Conservation (phyloP, 1,140 invertebrate species). For the Scaptomyza montana region DNA sequence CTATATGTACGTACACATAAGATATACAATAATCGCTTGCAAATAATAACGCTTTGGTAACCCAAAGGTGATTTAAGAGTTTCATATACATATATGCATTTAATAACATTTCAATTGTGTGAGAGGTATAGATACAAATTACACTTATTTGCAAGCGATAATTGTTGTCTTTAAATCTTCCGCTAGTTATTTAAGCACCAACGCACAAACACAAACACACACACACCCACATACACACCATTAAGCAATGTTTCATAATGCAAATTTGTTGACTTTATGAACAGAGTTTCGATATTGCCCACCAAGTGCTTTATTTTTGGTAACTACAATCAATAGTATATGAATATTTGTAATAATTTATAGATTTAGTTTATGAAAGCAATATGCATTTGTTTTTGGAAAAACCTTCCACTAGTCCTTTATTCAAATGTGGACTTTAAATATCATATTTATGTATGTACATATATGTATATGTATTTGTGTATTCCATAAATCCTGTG, state of each 20-base stretch:
- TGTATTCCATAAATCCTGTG: slow-evolving; percentile 32
- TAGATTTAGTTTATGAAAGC: slow-evolving; percentile 68
- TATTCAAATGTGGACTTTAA: slow-evolving; percentile 6
- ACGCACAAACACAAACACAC: slow-evolving; percentile 30
- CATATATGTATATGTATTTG: neutral
- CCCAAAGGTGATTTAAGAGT: too few relatives aligned
- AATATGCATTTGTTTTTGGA: slow-evolving; percentile 46
- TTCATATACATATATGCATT: neutral
- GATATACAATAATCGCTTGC: slow-evolving; percentile 2
- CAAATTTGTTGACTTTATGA: slow-evolving; percentile 22
- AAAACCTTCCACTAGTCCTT: neutral
- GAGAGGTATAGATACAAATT: too few relatives aligned
- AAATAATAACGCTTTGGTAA: neutral
- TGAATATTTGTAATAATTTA: slow-evolving; percentile 31
- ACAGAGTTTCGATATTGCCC: slow-evolving; percentile 34
- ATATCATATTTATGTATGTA: slow-evolving; percentile 1
- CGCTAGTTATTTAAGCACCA: slow-evolving; percentile 66
- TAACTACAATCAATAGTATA: slow-evolving; percentile 21
- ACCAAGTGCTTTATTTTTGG: slow-evolving; percentile 62
- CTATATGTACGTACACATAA: neutral
- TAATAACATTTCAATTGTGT: neutral
- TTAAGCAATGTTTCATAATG: slow-evolving; percentile 22
- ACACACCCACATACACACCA: neutral
- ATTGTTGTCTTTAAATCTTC: slow-evolving; percentile 53
- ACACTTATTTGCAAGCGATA: neutral